Evolutionary conservation across 2,113 vertebrate genomes (phyloP).

Genomic region (Salvelinus sp.): DNA sequence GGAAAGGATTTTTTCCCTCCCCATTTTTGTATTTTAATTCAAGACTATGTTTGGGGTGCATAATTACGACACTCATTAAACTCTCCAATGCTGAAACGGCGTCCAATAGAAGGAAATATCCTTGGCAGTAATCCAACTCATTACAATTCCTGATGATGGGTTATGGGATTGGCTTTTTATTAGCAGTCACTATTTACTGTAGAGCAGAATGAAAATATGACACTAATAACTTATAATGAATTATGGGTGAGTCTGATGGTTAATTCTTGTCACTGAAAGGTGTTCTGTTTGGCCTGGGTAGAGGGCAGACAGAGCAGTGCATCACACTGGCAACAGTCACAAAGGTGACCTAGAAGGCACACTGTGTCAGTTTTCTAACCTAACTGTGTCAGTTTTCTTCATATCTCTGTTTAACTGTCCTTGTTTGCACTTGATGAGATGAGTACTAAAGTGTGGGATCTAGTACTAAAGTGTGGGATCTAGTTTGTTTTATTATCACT

Average conservation of each 20-base stretch:
- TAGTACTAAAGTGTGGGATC: not conserved
- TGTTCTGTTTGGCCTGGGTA: slow-evolving; percentile 21
- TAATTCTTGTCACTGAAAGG: slow-evolving; percentile 45
- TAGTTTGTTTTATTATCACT: too few relatives aligned
- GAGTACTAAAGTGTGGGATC: not conserved
- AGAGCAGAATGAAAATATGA: slow-evolving; percentile 61
- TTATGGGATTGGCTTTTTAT: slow-evolving; percentile 59
- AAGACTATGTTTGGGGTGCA: slow-evolving; percentile 66
- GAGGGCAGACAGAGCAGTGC: slow-evolving; percentile 48
- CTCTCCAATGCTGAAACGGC: slow-evolving; percentile 56
- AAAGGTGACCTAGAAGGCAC: slow-evolving; percentile 48
- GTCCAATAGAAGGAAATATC: slow-evolving; percentile 63
- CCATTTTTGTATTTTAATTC: slow-evolving; percentile 26
- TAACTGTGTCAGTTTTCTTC: slow-evolving; percentile 27
- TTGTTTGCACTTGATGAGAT: not conserved
- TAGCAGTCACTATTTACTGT: slow-evolving; percentile 61
- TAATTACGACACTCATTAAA: slow-evolving; percentile 73
- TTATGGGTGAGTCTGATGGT: slow-evolving; percentile 55
- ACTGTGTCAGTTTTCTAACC: slow-evolving; percentile 42
- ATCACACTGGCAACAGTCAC: slow-evolving; percentile 39
- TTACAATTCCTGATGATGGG: slow-evolving; percentile 65
- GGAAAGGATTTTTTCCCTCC: slow-evolving; percentile 15
- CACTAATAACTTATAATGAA: slow-evolving; percentile 55
- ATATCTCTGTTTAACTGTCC: slow-evolving; percentile 22
- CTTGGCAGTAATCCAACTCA: slow-evolving; percentile 67